phyloP scores from a whole-genome alignment of 2,888 invertebrate genomes.

The Brenthis ino region DNA sequence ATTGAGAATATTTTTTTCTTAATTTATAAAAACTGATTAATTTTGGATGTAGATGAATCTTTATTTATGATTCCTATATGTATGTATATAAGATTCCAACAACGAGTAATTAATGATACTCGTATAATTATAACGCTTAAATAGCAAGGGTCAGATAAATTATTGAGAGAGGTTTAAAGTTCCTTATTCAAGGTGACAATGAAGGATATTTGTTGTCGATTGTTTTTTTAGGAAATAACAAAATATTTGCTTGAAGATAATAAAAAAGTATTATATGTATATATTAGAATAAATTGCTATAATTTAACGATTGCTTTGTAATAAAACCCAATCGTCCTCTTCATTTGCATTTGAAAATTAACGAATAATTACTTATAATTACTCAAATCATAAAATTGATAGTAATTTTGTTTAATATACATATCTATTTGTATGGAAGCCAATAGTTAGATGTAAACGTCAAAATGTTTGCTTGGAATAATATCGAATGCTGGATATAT shows the following conservation, averaged over 20 bases:
- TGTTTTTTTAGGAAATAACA: conserved; percentile 2
- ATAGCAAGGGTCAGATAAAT: conserved; percentile 3
- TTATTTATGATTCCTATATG: too few species aligned
- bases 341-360: not conserved
- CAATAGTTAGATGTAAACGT: conserved; percentile 48
- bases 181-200: conserved; percentile 18
- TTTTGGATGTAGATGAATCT: too few species aligned
- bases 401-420: conserved; percentile 3
- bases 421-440: conserved; percentile 5
- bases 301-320: not conserved
- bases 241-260: not conserved
- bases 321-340: not conserved
- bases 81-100: too few species aligned
- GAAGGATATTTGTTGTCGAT: conserved; percentile 21
- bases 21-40: too few species aligned
- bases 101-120: conserved; percentile 4
- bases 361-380: not conserved
- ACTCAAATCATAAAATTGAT: not conserved
- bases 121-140: conserved; percentile 1
- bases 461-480: conserved; percentile 49
- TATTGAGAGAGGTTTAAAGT: conserved; percentile 3
- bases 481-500: conserved; percentile 75
- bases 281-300: too few species aligned
- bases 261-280: not conserved
- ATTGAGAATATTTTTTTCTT: not conserved